Conservation (phyloP, 2,113 vertebrate genomes). For the Octodon degus region DNA sequence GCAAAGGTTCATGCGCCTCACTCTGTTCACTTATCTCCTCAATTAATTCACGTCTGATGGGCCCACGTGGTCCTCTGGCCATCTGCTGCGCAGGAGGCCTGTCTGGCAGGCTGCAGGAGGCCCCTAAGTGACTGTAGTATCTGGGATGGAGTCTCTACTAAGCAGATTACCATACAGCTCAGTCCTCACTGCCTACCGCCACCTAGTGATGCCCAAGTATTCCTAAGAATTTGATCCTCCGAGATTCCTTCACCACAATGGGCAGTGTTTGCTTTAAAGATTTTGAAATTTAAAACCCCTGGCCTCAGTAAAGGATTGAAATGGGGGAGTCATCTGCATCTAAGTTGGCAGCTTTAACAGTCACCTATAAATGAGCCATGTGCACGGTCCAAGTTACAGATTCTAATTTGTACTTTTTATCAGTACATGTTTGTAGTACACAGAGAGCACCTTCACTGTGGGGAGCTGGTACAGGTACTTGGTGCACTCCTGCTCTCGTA, state of each 20-base stretch:
- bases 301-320: background rate
- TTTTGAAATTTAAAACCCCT: background rate
- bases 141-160: background rate
- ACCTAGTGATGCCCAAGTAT: background rate
- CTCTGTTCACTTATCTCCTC: conserved; percentile 46
- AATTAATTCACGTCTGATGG: conserved; percentile 5
- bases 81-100: conserved; percentile 53
- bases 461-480: background rate
- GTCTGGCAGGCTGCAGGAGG: background rate
- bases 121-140: background rate
- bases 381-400: background rate
- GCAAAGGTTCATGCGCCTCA: background rate
- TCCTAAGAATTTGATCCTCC: background rate
- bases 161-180: fast-evolving
- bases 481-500: background rate
- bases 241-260: background rate
- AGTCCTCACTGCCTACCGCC: conserved; percentile 8
- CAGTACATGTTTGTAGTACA: background rate
- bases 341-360: background rate
- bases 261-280: background rate
- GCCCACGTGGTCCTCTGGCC: conserved; percentile 25
- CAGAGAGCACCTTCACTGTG: background rate
- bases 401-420: background rate
- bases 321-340: background rate
- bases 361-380: background rate